Percentiles rank a stretch among this genome's conserved stretches.
These are phyloP conservation scores for Botia almorhae DNA, from an alignment of 2,797 vertebrate genomes.

Conservation along the genomic window DNA sequence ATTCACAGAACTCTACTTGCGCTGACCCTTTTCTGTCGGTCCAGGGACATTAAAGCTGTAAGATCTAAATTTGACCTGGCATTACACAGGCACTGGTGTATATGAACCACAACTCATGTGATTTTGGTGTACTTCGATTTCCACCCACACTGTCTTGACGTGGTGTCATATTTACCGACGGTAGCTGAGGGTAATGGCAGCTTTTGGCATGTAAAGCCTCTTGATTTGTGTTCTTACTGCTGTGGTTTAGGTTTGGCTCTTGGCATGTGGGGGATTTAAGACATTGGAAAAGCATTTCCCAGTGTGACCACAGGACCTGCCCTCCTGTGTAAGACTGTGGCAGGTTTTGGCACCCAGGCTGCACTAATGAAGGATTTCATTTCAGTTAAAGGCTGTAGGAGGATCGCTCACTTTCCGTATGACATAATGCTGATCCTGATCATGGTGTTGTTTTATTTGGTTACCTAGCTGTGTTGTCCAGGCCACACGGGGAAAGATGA, in stretches of 20 bases:
- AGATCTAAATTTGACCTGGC: constrained; percentile 38
- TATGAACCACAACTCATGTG: constrained; percentile 32
- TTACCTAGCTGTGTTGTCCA: constrained; percentile 51
- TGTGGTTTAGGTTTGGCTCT: constrained; percentile 48
- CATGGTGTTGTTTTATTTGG: constrained; percentile 50
- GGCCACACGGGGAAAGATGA: constrained; percentile 42
- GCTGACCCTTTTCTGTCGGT: constrained; percentile 34
- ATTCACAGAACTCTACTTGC: constrained; percentile 52
- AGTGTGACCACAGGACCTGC: constrained; percentile 51
- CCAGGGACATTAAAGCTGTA: constrained; percentile 37
- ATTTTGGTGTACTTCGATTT: constrained; percentile 35
- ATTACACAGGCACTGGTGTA: constrained; percentile 37
- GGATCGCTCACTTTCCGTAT: constrained; percentile 47
- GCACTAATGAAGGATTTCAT: constrained; percentile 52
- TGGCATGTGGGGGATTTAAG: constrained; percentile 47
- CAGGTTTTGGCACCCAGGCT: constrained; percentile 49
- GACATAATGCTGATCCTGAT: constrained; percentile 55
- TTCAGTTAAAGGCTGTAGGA: constrained; percentile 47
- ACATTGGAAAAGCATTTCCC: constrained; percentile 59
- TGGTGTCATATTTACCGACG: constrained; percentile 39
- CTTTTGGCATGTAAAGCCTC: constrained; percentile 24
- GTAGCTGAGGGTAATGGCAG: constrained; percentile 51
- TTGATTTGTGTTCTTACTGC: constrained; percentile 43
- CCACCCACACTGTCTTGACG: constrained; percentile 18
- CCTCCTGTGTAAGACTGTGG: constrained; percentile 37